Evolutionary conservation across 2,113 vertebrate species (phyloP).

Genomic region (Eulemur rufifrons): DNA sequence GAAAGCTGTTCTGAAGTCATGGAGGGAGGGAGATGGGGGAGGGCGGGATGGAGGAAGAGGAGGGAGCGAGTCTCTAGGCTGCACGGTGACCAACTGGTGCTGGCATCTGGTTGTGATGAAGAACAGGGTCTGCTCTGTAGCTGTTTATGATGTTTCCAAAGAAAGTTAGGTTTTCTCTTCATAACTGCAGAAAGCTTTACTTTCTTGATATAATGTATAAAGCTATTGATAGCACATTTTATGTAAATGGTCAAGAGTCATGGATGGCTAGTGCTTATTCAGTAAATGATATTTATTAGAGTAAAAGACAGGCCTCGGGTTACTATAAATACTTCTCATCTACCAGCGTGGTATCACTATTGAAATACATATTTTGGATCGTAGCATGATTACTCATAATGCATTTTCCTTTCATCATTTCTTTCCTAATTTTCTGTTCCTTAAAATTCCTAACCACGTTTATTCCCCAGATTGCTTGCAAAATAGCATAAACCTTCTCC

Average conservation of each 20-base stretch:
- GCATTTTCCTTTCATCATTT: slow-evolving; percentile 64
- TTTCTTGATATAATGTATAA: slow-evolving; percentile 36
- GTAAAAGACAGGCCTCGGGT: slow-evolving; percentile 59
- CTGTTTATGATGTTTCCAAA: background rate
- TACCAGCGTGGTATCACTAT: slow-evolving; percentile 21
- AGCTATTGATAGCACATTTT: slow-evolving; percentile 66
- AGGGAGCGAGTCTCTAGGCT: background rate
- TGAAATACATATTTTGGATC: background rate
- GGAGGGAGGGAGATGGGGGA: fast-evolving
- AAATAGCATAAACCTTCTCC: background rate
- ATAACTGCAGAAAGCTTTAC: background rate
- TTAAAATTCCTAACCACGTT: background rate
- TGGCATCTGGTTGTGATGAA: background rate
- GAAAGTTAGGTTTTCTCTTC: background rate
- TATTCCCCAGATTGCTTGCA: background rate
- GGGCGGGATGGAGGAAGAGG: no score
- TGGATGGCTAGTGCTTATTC: slow-evolving; percentile 75
- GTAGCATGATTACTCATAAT: slow-evolving; percentile 35
- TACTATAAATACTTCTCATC: slow-evolving; percentile 51
- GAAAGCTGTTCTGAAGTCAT: background rate
- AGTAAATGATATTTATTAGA: slow-evolving; percentile 73
- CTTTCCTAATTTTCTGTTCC: slow-evolving; percentile 33
- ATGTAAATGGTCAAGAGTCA: slow-evolving; percentile 66
- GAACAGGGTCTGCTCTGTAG: background rate
- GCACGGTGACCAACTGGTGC: background rate